Evolutionary conservation across 2,113 vertebrate species (phyloP).

Genomic region (Capreolus pygargus): DNA sequence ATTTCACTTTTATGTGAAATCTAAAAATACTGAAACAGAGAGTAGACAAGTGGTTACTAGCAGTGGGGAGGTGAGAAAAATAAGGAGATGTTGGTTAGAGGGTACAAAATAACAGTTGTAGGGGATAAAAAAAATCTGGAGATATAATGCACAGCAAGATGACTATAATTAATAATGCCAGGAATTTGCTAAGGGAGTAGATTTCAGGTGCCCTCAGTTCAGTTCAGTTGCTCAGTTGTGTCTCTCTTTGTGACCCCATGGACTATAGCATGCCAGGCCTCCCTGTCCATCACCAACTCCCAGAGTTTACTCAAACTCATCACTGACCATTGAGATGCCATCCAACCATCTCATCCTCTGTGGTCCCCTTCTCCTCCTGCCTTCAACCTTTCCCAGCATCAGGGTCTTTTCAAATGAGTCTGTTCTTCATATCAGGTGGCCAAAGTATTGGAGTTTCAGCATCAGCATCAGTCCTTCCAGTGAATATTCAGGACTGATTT

Average conservation of each 20-base stretch:
- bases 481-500: background rate
- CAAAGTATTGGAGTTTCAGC: background rate
- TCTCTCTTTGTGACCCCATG: fast-evolving
- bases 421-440: background rate
- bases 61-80: background rate
- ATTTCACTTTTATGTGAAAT: background rate
- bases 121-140: background rate
- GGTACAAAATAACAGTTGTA: background rate
- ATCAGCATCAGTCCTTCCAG: background rate
- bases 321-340: background rate
- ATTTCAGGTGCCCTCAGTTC: background rate
- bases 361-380: background rate
- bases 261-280: fast-evolving
- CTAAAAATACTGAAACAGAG: background rate
- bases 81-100: background rate
- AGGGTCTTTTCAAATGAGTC: background rate
- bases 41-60: background rate
- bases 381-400: background rate
- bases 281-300: background rate
- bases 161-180: background rate
- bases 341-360: background rate
- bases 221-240: background rate
- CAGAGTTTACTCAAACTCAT: background rate
- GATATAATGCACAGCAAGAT: background rate
- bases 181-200: background rate